phyloP scores from a whole-genome alignment of 2,888 invertebrate genomes.

The Coelogynopora nodosa region DNA sequence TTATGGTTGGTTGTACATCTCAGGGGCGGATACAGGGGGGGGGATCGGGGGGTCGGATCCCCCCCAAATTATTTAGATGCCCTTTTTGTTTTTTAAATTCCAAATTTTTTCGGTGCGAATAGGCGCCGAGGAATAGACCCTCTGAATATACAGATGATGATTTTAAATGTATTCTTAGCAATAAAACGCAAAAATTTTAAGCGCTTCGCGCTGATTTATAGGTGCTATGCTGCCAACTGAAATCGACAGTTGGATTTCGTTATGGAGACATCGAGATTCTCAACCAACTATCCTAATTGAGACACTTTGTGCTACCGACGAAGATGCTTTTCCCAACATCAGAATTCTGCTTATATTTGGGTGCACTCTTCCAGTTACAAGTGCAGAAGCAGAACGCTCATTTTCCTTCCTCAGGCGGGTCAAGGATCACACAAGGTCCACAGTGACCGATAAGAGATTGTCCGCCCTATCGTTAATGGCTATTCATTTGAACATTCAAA shows the following conservation, averaged over 20 bases:
- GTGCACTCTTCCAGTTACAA: neutral
- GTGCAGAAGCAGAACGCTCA: neutral
- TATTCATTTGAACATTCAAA: neutral
- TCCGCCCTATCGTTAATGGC: neutral
- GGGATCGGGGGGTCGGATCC: too few species aligned
- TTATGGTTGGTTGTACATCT: too few species aligned
- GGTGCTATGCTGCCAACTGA: neutral
- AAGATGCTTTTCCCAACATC: neutral
- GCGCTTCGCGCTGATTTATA: too few species aligned
- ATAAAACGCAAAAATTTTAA: too few species aligned
- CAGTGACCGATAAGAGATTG: neutral
- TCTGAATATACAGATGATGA: too few species aligned
- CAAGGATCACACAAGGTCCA: neutral
- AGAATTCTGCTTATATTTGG: neutral
- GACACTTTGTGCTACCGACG: neutral
- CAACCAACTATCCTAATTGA: neutral
- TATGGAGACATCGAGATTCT: neutral
- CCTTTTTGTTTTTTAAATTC: too few species aligned
- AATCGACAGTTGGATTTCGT: neutral
- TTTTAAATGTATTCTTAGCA: too few species aligned
- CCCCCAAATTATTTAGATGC: too few species aligned
- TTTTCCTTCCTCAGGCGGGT: neutral
- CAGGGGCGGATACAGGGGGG: too few species aligned
- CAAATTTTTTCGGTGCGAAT: too few species aligned
- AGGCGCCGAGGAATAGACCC: too few species aligned